A percentile compares a stretch with the other conserved stretches of the same genome.
These are phyloP conservation scores for Etheostoma nigrum DNA, from an alignment of 2,797 vertebrate genomes.

Conservation along the genomic window DNA sequence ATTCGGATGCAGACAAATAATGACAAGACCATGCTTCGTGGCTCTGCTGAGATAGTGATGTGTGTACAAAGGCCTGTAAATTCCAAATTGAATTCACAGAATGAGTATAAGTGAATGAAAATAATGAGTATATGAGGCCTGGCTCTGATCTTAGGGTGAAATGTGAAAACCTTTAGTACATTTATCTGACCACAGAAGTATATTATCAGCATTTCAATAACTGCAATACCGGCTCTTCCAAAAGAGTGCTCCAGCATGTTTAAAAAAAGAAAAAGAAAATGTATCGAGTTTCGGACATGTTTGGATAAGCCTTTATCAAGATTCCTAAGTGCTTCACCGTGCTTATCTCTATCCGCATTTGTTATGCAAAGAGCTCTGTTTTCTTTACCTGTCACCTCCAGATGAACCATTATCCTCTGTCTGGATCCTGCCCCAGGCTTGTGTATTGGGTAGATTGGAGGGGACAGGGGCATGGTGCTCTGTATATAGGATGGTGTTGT, in stretches of 20 bases:
- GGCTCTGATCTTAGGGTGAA: conserved; percentile 28
- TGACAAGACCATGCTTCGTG: conserved; percentile 9
- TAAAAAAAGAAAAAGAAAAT: conserved; percentile 43
- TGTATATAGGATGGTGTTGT: conserved; percentile 57
- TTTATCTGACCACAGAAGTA: conserved; percentile 24
- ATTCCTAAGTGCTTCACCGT: conserved; percentile 72
- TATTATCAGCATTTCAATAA: conserved; percentile 13
- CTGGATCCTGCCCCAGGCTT: conserved; percentile 72
- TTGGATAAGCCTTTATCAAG: conserved; percentile 76
- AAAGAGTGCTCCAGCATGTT: conserved; percentile 23
- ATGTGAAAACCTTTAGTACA: conserved; percentile 27
- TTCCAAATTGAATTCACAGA: conserved; percentile 33
- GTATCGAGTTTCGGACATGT: conserved; percentile 69
- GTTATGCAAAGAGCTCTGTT: conserved; percentile 82
- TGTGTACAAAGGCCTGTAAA: conserved; percentile 13
- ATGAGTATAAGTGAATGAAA: not conserved
- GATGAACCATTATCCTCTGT: conserved; percentile 81
- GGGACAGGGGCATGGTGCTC: conserved; percentile 39
- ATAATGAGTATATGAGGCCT: not conserved
- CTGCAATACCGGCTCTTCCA: conserved; percentile 16
- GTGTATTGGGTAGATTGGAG: conserved; percentile 80
- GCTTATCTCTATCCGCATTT: conserved; percentile 79
- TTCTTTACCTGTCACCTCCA: conserved; percentile 83
- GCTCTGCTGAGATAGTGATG: conserved; percentile 11
- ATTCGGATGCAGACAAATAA: not conserved